Conservation (phyloP, 2,888 invertebrate genomes). For the Phyllotreta cruciferae region DNA sequence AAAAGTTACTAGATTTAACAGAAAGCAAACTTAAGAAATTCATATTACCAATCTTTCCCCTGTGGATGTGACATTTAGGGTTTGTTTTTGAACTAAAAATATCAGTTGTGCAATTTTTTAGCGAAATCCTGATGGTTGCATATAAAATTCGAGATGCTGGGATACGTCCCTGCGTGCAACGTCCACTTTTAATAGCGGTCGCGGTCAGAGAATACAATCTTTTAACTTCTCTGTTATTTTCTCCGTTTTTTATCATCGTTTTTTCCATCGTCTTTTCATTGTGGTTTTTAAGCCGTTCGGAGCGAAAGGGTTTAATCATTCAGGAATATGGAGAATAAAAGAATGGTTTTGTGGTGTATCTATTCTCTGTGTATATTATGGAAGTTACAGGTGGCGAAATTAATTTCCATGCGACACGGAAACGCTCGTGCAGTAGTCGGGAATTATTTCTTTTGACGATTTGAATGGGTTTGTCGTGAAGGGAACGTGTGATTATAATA, state of each 20-base stretch:
- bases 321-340: slow-evolving; percentile 20
- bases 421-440: slow-evolving; percentile 42
- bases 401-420: slow-evolving; percentile 47
- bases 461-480: too few relatives aligned
- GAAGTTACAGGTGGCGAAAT: slow-evolving; percentile 36
- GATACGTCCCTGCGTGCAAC: slow-evolving; percentile 25
- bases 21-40: too few relatives aligned
- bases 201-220: slow-evolving; percentile 34
- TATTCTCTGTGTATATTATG: slow-evolving; percentile 33
- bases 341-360: neutral
- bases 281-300: slow-evolving; percentile 28
- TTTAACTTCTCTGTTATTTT: slow-evolving; percentile 31
- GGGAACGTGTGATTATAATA: too few relatives aligned
- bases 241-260: slow-evolving; percentile 19
- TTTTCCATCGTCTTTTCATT: slow-evolving; percentile 28
- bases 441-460: slow-evolving; percentile 32
- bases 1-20: too few relatives aligned
- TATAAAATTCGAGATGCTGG: too few relatives aligned
- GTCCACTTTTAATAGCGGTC: slow-evolving; percentile 36
- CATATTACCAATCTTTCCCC: too few relatives aligned
- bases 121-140: neutral
- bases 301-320: slow-evolving; percentile 34
- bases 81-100: too few relatives aligned
- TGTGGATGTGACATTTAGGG: too few relatives aligned
- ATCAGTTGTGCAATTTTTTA: too few relatives aligned